Percentiles rank a stretch among this genome's conserved stretches.
phyloP scores from a whole-genome alignment of 2,888 invertebrate species.

The Syrista parreyssii region DNA sequence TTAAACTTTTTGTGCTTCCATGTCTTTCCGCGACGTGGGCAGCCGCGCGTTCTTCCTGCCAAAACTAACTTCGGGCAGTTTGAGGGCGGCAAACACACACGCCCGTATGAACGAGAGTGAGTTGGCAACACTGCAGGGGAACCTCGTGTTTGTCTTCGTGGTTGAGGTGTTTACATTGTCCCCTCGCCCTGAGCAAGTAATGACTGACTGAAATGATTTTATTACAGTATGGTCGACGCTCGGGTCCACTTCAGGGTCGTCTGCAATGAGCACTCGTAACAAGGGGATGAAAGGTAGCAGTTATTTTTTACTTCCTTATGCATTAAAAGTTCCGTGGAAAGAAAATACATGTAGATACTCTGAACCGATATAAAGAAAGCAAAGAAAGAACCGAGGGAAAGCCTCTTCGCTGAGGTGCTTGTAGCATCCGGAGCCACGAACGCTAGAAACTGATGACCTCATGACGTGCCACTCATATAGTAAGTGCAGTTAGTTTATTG shows the following conservation, averaged over 20 bases:
- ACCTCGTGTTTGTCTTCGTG: slow-evolving; percentile 38
- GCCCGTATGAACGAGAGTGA: not conserved
- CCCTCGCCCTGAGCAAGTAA: slow-evolving; percentile 33
- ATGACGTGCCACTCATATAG: not conserved
- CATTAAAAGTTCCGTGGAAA: not conserved
- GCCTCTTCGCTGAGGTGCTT: not conserved
- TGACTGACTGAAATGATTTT: slow-evolving; percentile 42
- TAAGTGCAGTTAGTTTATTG: not conserved
- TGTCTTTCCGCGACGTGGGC: not conserved
- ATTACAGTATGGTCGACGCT: not conserved
- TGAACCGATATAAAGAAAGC: too few relatives aligned
- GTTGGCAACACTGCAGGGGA: slow-evolving; percentile 3
- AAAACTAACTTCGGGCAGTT: not conserved
- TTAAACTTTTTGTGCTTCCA: not conserved
- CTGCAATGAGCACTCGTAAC: not conserved
- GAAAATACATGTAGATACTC: not conserved
- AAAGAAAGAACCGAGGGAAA: too few relatives aligned
- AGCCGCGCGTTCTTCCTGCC: not conserved
- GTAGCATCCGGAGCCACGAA: not conserved
- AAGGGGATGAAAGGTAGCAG: not conserved
- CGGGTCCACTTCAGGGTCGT: not conserved
- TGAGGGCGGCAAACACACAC: not conserved
- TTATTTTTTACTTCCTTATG: not conserved
- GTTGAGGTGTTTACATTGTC: slow-evolving; percentile 39
- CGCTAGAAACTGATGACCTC: not conserved